Base-by-base conservation (phyloP, 64 coral and sea anemone species). In the Dendrophyllia cribrosa region DNA sequence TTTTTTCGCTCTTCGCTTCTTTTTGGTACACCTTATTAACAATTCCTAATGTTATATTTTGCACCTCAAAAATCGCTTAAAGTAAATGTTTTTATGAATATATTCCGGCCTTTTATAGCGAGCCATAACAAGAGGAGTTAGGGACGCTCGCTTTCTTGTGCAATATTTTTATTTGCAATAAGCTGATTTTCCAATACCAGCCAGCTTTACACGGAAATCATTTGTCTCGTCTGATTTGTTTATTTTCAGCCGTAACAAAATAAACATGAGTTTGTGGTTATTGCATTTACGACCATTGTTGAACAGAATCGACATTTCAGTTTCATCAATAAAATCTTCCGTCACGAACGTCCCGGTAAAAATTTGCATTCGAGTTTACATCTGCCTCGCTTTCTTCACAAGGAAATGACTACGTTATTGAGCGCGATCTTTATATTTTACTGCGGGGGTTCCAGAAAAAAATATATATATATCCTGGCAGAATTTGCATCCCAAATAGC, bases 401-500 rank as follows among this genome's bases (percentile, higher is more conserved):
- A 7, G 7, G 7, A 7, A 13, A 58, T 58, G 7, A 80, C 60
- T 60, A 17, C 79, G 22, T 47, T 47, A 20, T 56, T 65, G 60
- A 84, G 44, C 20, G 4, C 12, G 16, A 46, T 8, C 17, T 24
- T 84, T 84, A 59, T 68, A 3, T 23, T 12, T 22, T 67, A 8
- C 62, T 84, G 19, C 51, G 43, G 60, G 62, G 80, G 63, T 66
- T 66, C 80, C 22, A 67, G 44, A 24, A 16, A 77, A 55, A 56
- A 17, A 77, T 67, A 50, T 75, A 56, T 56, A 34, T 34, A 72
- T 11, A 72, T 12, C 20, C 11, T 83, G 43, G 43, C 79, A 66
- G 24, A 17, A 65, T 59, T 83, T 65, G 43, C 15, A 65, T 48
- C 8, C 61, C 19, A 23, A 84, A 67, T 84, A 49, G 44, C 60